Evolutionary conservation across 2,888 invertebrate species (phyloP), one percentile per base, ranked within the genome.

Genomic region (Pelosia muscerda): DNA sequence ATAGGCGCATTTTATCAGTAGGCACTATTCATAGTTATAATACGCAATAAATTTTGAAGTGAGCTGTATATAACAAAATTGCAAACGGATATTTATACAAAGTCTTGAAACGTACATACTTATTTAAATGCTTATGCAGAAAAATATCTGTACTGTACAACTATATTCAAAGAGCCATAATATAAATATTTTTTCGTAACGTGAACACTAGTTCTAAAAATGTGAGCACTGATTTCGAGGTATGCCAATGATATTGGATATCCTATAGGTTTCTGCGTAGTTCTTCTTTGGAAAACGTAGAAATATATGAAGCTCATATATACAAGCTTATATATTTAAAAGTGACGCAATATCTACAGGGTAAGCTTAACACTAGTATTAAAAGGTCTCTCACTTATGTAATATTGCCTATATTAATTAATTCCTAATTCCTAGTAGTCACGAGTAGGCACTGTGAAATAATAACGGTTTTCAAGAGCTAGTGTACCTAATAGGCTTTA

Each of bases 21-120:
- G 60, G n/a, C n/a, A n/a, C n/a, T n/a, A n/a, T 63, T 63, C 23
- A 64, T 66, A 67, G 66, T 62, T 69, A 63, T 56, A 69, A 66
- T 69, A 23, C 26, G 28, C 69, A 54, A 66, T 75, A 59, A 68
- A 63, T 59, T 62, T 34, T 23, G 31, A 64, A 59, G 25, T 49
- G 49, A 56, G 28, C 42, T 22, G 26, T 62, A 22, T 19, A 49
- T n/a, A 49, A 49, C 9, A 31, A 13, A 23, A 54, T 62, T 56
- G 26, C 28, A 58, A 57, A 31, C 64, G 26, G 28, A 60, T 58
- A 26, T 60, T 42, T n/a, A 31, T 31, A 22, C 23, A 31, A 53
- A 26, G 22, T 28, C 8, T 22, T 6, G n/a, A 28, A 62, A 54
- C 22, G 31, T 49, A 34, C 22, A 31, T 28, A 34, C 53, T 28